Evolutionary conservation across 2,888 invertebrate genomes (phyloP).

Genomic region (Drosophila suboccidentalis): DNA sequence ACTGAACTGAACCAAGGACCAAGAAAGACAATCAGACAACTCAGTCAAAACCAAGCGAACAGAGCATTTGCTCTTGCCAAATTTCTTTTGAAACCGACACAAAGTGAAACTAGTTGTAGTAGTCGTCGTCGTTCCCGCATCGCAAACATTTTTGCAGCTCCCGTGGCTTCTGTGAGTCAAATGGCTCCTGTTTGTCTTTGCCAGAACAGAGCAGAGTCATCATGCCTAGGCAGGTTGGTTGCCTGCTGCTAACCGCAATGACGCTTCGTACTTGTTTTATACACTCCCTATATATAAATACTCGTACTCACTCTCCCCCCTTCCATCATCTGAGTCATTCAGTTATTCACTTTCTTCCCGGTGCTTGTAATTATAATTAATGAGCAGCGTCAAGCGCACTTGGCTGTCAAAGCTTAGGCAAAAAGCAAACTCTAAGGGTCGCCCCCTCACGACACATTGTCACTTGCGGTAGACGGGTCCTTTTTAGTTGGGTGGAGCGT

Average conservation of each 20-base stretch:
- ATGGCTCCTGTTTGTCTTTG: conserved; percentile 31
- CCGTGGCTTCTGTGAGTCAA: conserved; percentile 3
- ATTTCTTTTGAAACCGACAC: conserved; percentile 36
- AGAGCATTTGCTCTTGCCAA: conserved; percentile 27
- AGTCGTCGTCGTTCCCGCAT: neutral
- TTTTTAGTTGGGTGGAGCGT: conserved; percentile 6
- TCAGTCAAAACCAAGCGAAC: conserved; percentile 14
- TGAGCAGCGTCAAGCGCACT: conserved; percentile 61
- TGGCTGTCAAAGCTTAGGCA: conserved; percentile 31
- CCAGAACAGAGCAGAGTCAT: neutral
- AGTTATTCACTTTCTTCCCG: conserved; percentile 32
- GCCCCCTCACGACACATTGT: conserved; percentile 23
- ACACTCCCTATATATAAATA: neutral
- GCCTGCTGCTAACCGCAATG: conserved; percentile 38
- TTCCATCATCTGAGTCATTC: conserved; percentile 24
- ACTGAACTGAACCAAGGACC: neutral
- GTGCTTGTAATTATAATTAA: conserved; percentile 74
- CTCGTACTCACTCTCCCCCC: conserved; percentile 4
- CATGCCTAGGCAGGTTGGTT: conserved; percentile 16
- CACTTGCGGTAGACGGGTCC: neutral
- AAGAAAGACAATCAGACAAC: conserved; percentile 7
- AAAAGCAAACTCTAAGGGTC: conserved; percentile 21
- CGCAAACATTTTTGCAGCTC: conserved; percentile 24
- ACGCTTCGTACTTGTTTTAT: conserved; percentile 11
- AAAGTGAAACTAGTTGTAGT: conserved; percentile 16